Conservation (phyloP, 2,888 invertebrate species). For the Apodemia zela region DNA sequence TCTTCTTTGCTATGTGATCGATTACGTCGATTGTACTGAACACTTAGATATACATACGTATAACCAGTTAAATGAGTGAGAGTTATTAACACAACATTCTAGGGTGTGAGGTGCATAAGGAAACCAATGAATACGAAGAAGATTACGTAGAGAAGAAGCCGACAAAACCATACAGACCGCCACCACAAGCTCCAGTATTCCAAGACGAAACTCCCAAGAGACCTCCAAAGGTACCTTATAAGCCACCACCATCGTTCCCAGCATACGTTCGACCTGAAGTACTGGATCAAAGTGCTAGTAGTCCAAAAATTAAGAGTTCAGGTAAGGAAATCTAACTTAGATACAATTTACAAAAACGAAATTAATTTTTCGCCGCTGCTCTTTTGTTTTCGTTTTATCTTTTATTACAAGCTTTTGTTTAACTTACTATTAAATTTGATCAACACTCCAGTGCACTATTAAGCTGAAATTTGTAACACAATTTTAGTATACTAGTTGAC, state of each 20-base stretch:
- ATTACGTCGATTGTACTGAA: too few species aligned
- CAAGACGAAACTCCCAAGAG: background rate
- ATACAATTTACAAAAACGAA: too few species aligned
- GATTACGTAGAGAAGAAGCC: background rate
- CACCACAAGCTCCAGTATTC: background rate
- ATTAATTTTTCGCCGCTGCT: background rate
- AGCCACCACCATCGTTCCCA: constrained; percentile 22
- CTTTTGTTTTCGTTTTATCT: background rate
- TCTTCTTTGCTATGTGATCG: too few species aligned
- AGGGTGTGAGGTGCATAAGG: background rate
- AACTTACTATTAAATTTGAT: too few species aligned
- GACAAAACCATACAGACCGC: background rate
- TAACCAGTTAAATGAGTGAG: too few species aligned
- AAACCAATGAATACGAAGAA: background rate
- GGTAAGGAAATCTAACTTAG: constrained; percentile 18
- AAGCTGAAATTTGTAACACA: too few species aligned
- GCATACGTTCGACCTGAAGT: constrained; percentile 26
- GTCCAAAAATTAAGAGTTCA: constrained; percentile 20
- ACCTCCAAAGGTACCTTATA: background rate
- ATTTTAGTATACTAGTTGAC: too few species aligned
- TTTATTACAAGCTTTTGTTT: too few species aligned
- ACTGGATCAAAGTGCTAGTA: constrained; percentile 26
- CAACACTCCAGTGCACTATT: too few species aligned
- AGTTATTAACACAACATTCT: background rate
- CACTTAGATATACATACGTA: too few species aligned